phyloP scores from a whole-genome alignment of 1,140 invertebrate species.

The Aphis craccivora region DNA sequence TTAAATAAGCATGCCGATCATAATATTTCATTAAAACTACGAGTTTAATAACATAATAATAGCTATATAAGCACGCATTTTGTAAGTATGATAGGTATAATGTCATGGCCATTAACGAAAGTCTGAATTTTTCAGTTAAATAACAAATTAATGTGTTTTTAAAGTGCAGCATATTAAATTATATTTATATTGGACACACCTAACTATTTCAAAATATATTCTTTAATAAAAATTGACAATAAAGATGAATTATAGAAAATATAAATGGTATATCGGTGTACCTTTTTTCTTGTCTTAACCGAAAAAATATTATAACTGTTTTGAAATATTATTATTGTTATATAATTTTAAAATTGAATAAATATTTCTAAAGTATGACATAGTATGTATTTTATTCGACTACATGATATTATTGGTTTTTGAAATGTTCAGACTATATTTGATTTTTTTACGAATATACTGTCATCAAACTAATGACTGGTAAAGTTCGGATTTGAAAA shows the following conservation, averaged over 20 bases:
- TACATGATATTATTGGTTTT: background rate
- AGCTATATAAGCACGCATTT: background rate
- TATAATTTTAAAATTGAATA: background rate
- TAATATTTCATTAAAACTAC: background rate
- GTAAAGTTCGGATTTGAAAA: background rate
- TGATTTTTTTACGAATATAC: background rate
- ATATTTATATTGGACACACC: background rate
- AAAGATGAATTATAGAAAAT: background rate
- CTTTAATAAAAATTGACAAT: background rate
- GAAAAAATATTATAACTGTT: background rate
- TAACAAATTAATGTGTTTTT: background rate
- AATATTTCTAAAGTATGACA: background rate
- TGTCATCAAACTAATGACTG: background rate
- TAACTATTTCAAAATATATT: background rate
- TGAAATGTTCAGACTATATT: background rate
- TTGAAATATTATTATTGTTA: background rate
- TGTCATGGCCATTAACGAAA: background rate
- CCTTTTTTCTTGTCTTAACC: background rate
- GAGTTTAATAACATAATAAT: background rate
- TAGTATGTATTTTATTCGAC: background rate
- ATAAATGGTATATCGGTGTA: background rate
- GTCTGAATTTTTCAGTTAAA: background rate
- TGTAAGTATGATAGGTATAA: background rate
- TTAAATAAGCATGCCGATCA: background rate
- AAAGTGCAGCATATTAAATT: background rate